Conservation (phyloP, 2,113 vertebrate genomes). For the Sturnus vulgaris region DNA sequence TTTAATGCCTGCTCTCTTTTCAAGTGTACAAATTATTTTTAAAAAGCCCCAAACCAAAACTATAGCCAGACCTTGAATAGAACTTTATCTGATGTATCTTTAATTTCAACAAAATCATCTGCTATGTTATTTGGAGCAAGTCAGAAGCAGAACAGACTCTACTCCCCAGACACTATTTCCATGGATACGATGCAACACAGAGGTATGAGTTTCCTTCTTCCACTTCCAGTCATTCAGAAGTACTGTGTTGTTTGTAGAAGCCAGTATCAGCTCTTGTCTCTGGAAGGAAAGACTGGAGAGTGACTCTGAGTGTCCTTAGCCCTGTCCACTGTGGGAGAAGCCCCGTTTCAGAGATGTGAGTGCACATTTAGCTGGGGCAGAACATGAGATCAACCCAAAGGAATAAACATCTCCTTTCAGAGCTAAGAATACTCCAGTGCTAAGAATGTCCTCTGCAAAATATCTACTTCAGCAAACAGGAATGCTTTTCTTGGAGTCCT, state of each 20-base stretch:
- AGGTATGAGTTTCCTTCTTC: background rate
- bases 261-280: background rate
- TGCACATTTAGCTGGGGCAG: background rate
- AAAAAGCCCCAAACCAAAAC: background rate
- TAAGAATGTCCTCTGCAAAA: background rate
- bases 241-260: background rate
- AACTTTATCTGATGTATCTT: background rate
- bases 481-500: background rate
- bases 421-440: background rate
- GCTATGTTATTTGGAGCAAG: background rate
- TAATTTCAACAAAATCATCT: background rate
- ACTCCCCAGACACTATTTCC: background rate
- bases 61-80: background rate
- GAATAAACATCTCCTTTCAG: background rate
- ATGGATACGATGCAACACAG: accelerated
- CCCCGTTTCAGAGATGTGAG: background rate
- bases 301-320: background rate
- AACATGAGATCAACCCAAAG: background rate
- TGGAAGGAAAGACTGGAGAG: background rate
- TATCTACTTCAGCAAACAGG: background rate
- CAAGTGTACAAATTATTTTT: background rate
- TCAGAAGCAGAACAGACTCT: background rate
- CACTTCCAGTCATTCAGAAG: background rate
- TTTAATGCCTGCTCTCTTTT: background rate
- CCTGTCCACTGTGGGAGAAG: background rate